phyloP scores from a whole-genome alignment of 2,888 invertebrate genomes.

The Boloria selene region DNA sequence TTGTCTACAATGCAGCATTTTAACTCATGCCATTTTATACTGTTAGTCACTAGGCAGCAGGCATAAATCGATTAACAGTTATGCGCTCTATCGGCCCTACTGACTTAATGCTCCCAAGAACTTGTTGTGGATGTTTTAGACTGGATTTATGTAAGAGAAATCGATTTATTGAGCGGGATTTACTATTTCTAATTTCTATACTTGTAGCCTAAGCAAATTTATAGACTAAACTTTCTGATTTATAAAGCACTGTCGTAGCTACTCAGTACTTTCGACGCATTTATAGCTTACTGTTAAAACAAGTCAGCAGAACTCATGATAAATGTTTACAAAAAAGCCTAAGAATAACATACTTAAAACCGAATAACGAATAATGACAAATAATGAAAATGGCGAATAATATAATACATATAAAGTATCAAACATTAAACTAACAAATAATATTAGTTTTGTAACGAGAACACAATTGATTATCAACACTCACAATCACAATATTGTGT shows the following conservation, averaged over 20 bases:
- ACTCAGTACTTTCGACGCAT: not conserved
- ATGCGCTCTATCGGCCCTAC: slow-evolving; percentile 35
- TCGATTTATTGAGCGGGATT: slow-evolving; percentile 31
- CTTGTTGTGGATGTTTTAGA: slow-evolving; percentile 28
- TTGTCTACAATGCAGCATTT: slow-evolving; percentile 21
- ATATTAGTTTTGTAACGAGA: too few relatives aligned
- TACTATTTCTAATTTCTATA: slow-evolving; percentile 14
- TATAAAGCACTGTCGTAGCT: not conserved
- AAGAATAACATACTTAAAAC: too few relatives aligned
- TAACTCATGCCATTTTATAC: slow-evolving; percentile 32
- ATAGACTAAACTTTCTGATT: slow-evolving; percentile 15
- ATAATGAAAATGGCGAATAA: too few relatives aligned
- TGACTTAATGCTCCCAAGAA: slow-evolving; percentile 39
- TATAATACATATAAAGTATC: too few relatives aligned
- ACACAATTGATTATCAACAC: too few relatives aligned
- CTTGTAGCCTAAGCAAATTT: slow-evolving; percentile 15
- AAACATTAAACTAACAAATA: too few relatives aligned
- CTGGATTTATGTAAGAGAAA: slow-evolving; percentile 31
- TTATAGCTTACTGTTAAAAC: too few relatives aligned
- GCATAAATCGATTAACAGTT: slow-evolving; percentile 43
- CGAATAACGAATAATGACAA: too few relatives aligned
- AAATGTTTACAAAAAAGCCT: too few relatives aligned
- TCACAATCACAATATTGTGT: too few relatives aligned
- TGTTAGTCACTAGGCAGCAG: slow-evolving; percentile 31
- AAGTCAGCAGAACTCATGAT: too few relatives aligned